Percentiles rank a stretch among this genome's conserved stretches.
phyloP scores from a whole-genome alignment of 2,797 vertebrate species.

The Loris lydekkerianus region DNA sequence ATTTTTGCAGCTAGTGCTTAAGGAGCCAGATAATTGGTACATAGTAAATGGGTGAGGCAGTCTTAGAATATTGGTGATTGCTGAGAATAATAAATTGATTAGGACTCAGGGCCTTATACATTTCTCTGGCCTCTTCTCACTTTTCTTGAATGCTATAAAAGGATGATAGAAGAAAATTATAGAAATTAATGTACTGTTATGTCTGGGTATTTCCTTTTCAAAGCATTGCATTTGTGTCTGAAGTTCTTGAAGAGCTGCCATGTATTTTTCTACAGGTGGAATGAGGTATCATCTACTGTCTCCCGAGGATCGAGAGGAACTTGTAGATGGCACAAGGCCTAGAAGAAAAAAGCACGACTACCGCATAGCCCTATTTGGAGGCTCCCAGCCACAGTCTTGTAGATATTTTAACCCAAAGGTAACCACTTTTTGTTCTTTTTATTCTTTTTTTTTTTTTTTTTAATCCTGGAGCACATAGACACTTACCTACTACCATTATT shows the following conservation, averaged over 20 bases:
- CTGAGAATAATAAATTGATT: slow-evolving; percentile 51
- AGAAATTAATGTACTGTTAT: neutral
- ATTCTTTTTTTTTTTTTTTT: slow-evolving; percentile 18
- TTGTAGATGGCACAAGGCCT: slow-evolving; percentile 96
- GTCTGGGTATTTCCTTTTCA: slow-evolving; percentile 17
- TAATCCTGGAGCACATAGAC: neutral
- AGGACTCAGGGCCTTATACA: neutral
- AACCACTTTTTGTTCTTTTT: slow-evolving; percentile 80
- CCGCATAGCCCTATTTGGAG: slow-evolving; percentile 97
- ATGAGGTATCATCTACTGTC: slow-evolving; percentile 98
- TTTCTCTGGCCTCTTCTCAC: neutral
- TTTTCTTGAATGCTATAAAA: neutral
- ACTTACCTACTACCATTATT: neutral
- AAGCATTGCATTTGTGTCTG: neutral
- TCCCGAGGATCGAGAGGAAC: slow-evolving; percentile 96
- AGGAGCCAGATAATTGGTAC: neutral
- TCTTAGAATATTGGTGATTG: slow-evolving; percentile 51
- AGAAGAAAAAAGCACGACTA: slow-evolving; percentile 98
- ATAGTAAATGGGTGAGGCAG: neutral
- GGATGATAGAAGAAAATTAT: neutral
- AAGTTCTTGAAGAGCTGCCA: slow-evolving; percentile 60
- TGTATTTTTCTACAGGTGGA: slow-evolving; percentile 91
- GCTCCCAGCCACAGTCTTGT: slow-evolving; percentile 98
- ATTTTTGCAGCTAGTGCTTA: slow-evolving; percentile 39
- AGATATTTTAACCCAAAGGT: slow-evolving; percentile 99